phyloP scores from a whole-genome alignment of 2,113 vertebrate genomes.

The Urocolius indicus region DNA sequence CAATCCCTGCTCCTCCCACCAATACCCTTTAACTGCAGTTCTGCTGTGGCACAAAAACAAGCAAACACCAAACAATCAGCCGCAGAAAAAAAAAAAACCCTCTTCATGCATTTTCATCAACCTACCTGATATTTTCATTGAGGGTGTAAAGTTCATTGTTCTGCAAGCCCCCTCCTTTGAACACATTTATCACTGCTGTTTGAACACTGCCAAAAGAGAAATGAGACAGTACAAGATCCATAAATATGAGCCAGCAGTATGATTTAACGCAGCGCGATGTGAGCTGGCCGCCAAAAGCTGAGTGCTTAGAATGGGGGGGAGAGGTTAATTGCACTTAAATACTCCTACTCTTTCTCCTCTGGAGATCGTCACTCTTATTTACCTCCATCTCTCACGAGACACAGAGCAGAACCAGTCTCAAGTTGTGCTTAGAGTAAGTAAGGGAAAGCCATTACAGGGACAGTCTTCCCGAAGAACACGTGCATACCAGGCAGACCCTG shows the following conservation, averaged over 20 bases:
- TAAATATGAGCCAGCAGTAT: not conserved
- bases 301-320: not conserved
- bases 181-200: slow-evolving; percentile 94
- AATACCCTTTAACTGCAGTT: not conserved
- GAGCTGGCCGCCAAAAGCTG: not conserved
- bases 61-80: not conserved
- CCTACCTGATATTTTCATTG: slow-evolving; percentile 94
- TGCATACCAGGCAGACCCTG: not conserved
- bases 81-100: not conserved
- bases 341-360: not conserved
- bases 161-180: slow-evolving; percentile 90
- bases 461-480: not conserved
- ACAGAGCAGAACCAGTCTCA: not conserved
- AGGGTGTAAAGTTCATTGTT: slow-evolving; percentile 89
- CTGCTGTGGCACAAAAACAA: not conserved
- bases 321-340: not conserved
- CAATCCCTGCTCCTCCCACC: not conserved
- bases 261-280: not conserved
- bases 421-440: not conserved
- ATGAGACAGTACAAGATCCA: not conserved
- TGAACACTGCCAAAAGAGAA: slow-evolving; percentile 85
- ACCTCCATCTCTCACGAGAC: not conserved
- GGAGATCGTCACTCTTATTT: not conserved
- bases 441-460: not conserved
- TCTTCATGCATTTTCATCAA: not conserved